Evolutionary conservation across 2,797 vertebrate genomes (phyloP).

Genomic region (Sebastes aleutianus): DNA sequence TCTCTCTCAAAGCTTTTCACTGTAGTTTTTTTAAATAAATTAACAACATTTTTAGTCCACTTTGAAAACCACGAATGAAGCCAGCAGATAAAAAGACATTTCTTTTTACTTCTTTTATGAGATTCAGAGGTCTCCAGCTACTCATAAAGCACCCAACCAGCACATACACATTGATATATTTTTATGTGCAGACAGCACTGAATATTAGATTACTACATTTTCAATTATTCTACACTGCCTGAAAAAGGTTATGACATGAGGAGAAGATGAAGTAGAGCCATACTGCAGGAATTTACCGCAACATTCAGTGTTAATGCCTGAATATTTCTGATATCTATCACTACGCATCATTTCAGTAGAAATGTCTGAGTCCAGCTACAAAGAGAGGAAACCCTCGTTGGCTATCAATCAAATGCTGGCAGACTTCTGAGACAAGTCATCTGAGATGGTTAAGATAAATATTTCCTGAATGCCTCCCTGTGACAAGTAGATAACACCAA

Average conservation of each 20-base stretch:
- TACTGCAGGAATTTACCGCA: constrained; percentile 6
- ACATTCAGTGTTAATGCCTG: neutral
- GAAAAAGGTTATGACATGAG: constrained; percentile 1
- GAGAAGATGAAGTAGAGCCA: neutral
- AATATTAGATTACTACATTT: constrained; percentile 30
- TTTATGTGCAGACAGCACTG: constrained; percentile 12
- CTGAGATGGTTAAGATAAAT: constrained; percentile 34
- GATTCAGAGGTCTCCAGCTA: constrained; percentile 10
- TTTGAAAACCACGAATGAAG: constrained; percentile 32
- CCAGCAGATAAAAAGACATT: constrained; percentile 18
- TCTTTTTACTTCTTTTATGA: neutral
- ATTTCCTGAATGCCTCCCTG: constrained; percentile 34
- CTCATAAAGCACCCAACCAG: constrained; percentile 20
- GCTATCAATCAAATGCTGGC: neutral
- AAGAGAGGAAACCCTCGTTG: constrained; percentile 1
- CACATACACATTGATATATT: constrained; percentile 14
- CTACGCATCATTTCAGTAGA: neutral
- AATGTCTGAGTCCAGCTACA: neutral
- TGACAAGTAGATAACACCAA: constrained; percentile 14
- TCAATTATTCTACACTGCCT: constrained; percentile 23
- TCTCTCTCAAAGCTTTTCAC: constrained; percentile 36
- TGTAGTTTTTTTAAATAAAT: neutral
- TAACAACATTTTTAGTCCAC: constrained; percentile 21
- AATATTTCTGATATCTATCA: constrained; percentile 5
- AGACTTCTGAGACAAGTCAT: constrained; percentile 20